A percentile compares a stretch with the other conserved stretches of the same genome.
Conservation (phyloP, 2,113 vertebrate genomes). For the Pollimyrus isidori region DNA sequence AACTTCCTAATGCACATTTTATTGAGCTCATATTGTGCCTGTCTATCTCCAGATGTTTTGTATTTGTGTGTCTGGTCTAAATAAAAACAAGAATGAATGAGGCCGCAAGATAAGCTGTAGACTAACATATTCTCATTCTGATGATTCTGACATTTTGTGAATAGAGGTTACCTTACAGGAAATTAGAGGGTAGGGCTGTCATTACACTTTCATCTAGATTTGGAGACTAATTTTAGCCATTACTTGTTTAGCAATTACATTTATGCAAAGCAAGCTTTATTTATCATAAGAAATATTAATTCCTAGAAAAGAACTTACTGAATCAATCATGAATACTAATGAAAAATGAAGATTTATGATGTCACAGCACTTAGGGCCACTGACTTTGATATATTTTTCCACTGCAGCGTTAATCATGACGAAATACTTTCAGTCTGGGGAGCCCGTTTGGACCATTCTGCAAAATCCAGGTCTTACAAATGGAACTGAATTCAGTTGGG, state of each 20-base stretch:
- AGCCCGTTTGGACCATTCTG: neutral
- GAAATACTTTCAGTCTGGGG: neutral
- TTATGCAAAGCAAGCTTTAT: neutral
- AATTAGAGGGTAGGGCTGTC: neutral
- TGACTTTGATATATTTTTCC: neutral
- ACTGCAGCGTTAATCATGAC: neutral
- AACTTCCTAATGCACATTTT: neutral
- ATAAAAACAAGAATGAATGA: neutral
- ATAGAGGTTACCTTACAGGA: neutral
- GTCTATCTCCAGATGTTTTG: neutral
- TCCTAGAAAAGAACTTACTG: neutral
- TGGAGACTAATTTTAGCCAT: neutral
- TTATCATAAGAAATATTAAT: neutral
- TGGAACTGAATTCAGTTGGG: neutral
- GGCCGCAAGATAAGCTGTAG: neutral
- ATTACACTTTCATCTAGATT: neutral
- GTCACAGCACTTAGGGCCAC: neutral
- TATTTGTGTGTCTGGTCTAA: neutral
- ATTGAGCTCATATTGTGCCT: neutral
- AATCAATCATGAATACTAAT: neutral
- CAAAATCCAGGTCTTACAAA: neutral
- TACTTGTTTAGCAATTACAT: neutral
- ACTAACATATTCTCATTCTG: neutral
- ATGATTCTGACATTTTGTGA: neutral
- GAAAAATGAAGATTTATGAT: neutral